Evolutionary conservation across 2,113 vertebrate genomes (phyloP).

Genomic region (Crotalus tigris): DNA sequence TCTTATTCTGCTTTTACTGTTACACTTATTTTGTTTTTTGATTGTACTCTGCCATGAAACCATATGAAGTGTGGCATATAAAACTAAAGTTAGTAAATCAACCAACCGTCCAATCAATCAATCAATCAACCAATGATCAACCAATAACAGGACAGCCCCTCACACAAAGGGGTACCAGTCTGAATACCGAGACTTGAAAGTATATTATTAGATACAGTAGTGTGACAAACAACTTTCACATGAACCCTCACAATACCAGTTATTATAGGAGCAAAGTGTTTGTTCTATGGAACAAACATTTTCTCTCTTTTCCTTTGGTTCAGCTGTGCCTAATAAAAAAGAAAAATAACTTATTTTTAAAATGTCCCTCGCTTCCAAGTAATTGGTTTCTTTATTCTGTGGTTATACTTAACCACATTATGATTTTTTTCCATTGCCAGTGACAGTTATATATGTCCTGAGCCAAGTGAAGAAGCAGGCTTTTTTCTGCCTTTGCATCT

Average conservation of each 20-base stretch:
- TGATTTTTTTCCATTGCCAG: slow-evolving; percentile 41
- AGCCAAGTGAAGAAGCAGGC: slow-evolving; percentile 50
- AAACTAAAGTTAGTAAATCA: not conserved
- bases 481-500: slow-evolving; percentile 44
- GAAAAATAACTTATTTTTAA: accelerated
- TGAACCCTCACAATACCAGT: not conserved
- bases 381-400: slow-evolving; percentile 32
- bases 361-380: not conserved
- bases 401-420: slow-evolving; percentile 35
- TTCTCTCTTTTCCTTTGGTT: not conserved
- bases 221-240: not conserved
- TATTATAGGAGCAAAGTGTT: not conserved
- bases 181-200: accelerated
- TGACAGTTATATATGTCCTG: slow-evolving; percentile 45
- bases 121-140: not conserved
- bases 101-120: not conserved
- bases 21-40: not conserved
- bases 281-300: not conserved
- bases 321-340: not conserved
- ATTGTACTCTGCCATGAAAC: not conserved
- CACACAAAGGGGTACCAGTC: accelerated
- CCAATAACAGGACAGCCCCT: accelerated
- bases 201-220: accelerated
- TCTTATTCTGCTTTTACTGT: not conserved
- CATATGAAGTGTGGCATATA: not conserved